Conservation (phyloP, 2,797 vertebrate species). For the Menidia menidia region DNA sequence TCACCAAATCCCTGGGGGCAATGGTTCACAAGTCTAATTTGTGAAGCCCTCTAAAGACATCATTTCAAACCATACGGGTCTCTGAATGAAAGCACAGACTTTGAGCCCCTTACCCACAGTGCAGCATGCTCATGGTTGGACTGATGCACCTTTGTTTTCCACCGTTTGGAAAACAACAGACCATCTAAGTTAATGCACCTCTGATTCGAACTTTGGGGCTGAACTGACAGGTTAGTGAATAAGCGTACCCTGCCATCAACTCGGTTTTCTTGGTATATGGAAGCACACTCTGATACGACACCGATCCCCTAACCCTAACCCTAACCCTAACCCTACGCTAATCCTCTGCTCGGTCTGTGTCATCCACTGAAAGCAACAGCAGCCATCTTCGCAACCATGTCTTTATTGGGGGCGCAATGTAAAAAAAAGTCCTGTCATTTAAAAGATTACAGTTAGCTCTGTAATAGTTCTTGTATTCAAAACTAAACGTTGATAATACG, state of each 20-base stretch:
- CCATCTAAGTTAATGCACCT: no score
- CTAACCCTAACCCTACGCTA: no score
- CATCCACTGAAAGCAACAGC: not conserved
- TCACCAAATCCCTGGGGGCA: not conserved
- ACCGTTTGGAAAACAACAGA: no score
- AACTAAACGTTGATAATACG: no score
- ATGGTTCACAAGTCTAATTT: not conserved
- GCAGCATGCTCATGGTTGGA: not conserved
- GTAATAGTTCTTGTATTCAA: no score
- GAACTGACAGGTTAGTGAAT: not conserved
- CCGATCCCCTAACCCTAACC: no score
- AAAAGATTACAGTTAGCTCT: no score
- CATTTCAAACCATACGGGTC: not conserved
- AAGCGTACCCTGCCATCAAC: no score
- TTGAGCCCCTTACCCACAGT: not conserved
- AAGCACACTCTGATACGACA: not conserved
- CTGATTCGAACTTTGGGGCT: not conserved
- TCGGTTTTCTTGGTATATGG: not conserved
- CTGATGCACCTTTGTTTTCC: not conserved
- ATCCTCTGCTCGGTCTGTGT: not conserved
- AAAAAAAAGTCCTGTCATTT: no score
- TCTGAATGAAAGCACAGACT: not conserved
- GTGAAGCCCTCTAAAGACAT: not conserved
- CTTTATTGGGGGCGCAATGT: no score
- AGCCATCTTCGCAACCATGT: no score